Base-by-base conservation (phyloP, 2,113 vertebrate genomes). In the Anoplopoma fimbria region DNA sequence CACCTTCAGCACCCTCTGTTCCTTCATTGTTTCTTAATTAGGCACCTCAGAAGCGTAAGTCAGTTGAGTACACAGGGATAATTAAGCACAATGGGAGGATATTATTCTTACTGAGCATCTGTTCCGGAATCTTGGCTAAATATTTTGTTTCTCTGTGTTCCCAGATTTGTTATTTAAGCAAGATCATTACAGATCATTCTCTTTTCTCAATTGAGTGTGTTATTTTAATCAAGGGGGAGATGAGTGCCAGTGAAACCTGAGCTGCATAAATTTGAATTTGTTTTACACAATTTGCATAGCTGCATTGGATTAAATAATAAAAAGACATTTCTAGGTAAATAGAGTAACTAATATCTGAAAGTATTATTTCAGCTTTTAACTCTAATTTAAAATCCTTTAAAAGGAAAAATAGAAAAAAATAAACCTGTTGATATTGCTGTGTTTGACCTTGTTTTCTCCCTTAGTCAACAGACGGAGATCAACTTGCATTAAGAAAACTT, bases 1-100 rank as follows among this genome's bases (percentile, higher is more conserved):
- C 79, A 83, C 79, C 88, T 72, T 77, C 73, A 79, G 69, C 17
- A 4, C 70, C 67, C 69, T 60, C 34, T 14, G 27, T 88, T 89
- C 86, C 82, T 88, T 86, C 75, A 78, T 85, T 81, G 72, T 65
- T 53, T 87, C 89, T 83, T 87, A 91, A 91, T 91, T 91, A 91
- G 89, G 73, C 67, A 70, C 82, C 75, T 85, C 82, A 82, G 72
- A 89, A 82, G 84, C 85, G 49, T 13, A 72, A 87, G 75, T 79
- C 69, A 77, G 70, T 83, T 31, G 73, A 84, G 79, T 67, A 82
- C 53, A 57, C 84, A 34, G 33, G 51, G 80, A 91, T 92, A 92
- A 91, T 91, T 89, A 89, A 84, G 79, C 85, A 65, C 89, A 84
- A 89, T 73, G 82, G 85, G 85, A 88, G 73, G 63, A 69, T 31